Conservation (phyloP, 53 echinoderm and acorn worm genomes). For the Luidia sarsii region DNA sequence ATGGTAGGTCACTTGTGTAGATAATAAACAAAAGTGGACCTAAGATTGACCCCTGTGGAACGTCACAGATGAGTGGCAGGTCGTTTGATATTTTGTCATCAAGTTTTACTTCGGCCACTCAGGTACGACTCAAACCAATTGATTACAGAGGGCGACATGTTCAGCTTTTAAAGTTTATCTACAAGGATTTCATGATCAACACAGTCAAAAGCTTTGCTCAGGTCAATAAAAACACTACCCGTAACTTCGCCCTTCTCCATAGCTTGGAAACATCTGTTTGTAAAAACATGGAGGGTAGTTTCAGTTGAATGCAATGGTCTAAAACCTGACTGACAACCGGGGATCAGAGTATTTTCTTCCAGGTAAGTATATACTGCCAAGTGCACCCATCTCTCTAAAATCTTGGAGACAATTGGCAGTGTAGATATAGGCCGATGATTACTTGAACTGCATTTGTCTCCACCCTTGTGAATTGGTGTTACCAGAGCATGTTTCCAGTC, state of each 20-base stretch:
- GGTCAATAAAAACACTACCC: conserved; percentile 23
- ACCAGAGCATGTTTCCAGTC: conserved; percentile 26
- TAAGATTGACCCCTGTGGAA: background rate
- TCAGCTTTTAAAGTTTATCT: conserved; percentile 3
- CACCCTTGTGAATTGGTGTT: conserved; percentile 19
- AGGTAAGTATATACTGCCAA: conserved; percentile 11
- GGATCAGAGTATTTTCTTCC: conserved; percentile 12
- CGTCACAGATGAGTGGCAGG: background rate
- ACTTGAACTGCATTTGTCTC: conserved; percentile 30
- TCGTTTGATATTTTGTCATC: conserved; percentile 1
- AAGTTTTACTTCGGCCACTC: background rate
- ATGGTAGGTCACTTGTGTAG: background rate
- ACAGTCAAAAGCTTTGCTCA: conserved; percentile 27
- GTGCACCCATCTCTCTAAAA: conserved; percentile 34
- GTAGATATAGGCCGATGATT: conserved; percentile 14
- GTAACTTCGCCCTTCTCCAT: conserved; percentile 8
- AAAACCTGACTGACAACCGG: conserved; percentile 10
- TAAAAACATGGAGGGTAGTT: conserved; percentile 8
- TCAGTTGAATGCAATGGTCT: conserved; percentile 21
- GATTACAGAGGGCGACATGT: conserved; percentile 9
- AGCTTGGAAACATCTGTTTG: conserved; percentile 28
- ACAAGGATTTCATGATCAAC: conserved; percentile 6
- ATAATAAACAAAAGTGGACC: background rate
- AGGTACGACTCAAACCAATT: conserved; percentile 36
- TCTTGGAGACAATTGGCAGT: conserved; percentile 27